Evolutionary conservation across 2,113 vertebrate species (phyloP), one percentile per base, ranked within the genome.

Genomic region (Caranx melampygus): DNA sequence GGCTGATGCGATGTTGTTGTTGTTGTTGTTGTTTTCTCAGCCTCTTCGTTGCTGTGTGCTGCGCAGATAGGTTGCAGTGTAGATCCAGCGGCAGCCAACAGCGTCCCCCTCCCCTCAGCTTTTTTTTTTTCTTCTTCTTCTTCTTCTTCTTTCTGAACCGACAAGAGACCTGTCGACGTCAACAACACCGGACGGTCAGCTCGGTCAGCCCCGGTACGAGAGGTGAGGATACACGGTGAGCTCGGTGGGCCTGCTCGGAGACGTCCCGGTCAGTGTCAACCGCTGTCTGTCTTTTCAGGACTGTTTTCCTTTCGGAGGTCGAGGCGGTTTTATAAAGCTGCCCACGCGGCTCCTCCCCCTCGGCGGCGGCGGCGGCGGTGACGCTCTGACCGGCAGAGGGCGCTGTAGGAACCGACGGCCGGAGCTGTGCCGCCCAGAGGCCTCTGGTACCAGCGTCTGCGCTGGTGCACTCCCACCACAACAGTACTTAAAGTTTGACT

Each of bases 301-400:
- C 68, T 92, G 89, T 89, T 94, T 90, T 93, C 87, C 90, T 87
- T 85, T 86, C 78, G 57, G 61, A 21, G 84, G 66, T 85, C 83
- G 49, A 90, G 90, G 85, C 84, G 89, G 71, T 85, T 90, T 93
- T 92, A 90, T 92, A 90, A 91, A 86, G 89, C 89, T 64, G 84
- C 14, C 52, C 21, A 61, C 6, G 60, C 75, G 80, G 55, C 92
- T 91, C 92, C 93, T 89, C 92, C 92, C 75, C 87, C 86, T n/a
- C 49, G 11, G 55, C 3, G 20, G n/a, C 49, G 11, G 55, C 3
- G 20, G n/a, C 31, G 15, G 57, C 5, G n/a, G 21, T 15, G 55
- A 44, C 51, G 26, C 26, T 9, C 3, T 20, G 2, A 15, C 91
- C 92, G 71, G 65, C 87, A 90, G 93, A 66, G 86, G 91, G 90